Evolutionary conservation across 92 coral and sea anemone genomes (phyloP).

Genomic region (Chrysogorgia sp.): DNA sequence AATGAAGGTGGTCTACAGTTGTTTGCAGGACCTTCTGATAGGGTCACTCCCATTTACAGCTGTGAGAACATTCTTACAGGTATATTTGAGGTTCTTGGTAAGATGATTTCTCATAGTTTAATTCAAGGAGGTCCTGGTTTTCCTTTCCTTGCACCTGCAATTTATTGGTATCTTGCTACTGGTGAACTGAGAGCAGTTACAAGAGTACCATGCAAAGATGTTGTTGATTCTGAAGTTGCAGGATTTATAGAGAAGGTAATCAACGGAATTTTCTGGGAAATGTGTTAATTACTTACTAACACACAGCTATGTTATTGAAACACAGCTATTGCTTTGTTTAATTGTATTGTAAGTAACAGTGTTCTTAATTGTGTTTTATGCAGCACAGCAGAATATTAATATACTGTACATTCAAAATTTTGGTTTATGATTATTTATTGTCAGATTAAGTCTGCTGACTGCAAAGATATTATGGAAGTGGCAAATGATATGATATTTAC

Average conservation of each 20-base stretch:
- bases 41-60: conserved; percentile 47
- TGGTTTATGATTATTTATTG: too few species aligned
- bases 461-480: too few species aligned
- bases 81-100: conserved; percentile 39
- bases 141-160: conserved; percentile 42
- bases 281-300: too few species aligned
- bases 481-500: too few species aligned
- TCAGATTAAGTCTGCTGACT: too few species aligned
- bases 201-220: conserved; percentile 36
- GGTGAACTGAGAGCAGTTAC: conserved; percentile 42
- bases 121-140: conserved; percentile 48
- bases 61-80: conserved; percentile 48
- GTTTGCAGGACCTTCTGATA: conserved; percentile 37
- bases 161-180: conserved; percentile 41
- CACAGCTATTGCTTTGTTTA: too few species aligned
- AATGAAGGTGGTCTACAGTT: conserved; percentile 45
- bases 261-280: too few species aligned
- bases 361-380: background rate
- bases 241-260: conserved; percentile 43
- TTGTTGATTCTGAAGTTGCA: conserved; percentile 43
- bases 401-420: too few species aligned
- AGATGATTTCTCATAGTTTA: conserved; percentile 49
- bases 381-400: too few species aligned
- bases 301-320: too few species aligned
- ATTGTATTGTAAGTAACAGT: too few species aligned